These are phyloP conservation scores for Andrena minutula DNA, from an alignment of 2,888 invertebrate species.

Conservation along the genomic window DNA sequence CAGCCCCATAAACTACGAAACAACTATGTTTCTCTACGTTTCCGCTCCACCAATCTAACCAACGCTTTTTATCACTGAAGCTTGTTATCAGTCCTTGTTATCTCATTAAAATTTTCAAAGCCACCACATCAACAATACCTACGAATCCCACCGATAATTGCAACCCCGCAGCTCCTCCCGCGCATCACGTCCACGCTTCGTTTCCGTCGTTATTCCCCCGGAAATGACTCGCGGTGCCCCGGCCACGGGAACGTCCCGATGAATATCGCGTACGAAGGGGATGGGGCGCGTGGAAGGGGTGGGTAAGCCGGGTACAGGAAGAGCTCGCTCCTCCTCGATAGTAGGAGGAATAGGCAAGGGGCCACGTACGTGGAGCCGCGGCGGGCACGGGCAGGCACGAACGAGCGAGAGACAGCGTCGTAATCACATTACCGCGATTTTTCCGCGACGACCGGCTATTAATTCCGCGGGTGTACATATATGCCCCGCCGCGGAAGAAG, in stretches of 20 bases:
- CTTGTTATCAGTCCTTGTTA: too few species aligned
- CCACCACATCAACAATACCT: neutral
- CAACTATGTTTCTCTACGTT: too few species aligned
- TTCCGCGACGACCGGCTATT: conserved; percentile 82
- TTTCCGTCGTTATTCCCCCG: conserved; percentile 38
- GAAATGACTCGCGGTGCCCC: conserved; percentile 30
- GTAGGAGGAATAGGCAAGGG: conserved; percentile 65
- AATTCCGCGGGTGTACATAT: conserved; percentile 81
- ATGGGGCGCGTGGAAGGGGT: conserved; percentile 46
- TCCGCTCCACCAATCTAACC: neutral
- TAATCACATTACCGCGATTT: conserved; percentile 83
- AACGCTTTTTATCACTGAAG: neutral
- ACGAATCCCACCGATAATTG: neutral
- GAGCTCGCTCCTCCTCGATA: conserved; percentile 48
- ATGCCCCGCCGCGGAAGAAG: conserved; percentile 60
- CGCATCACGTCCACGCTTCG: neutral
- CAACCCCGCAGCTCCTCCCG: neutral
- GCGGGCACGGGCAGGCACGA: conserved; percentile 76
- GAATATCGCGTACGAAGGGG: conserved; percentile 42
- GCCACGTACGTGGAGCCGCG: conserved; percentile 71
- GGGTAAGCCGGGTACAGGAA: conserved; percentile 63
- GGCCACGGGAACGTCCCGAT: conserved; percentile 20
- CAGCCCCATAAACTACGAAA: too few species aligned
- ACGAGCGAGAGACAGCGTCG: conserved; percentile 81
- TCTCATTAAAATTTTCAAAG: too few species aligned